phyloP scores from a whole-genome alignment of 2,113 vertebrate genomes.

The Petromus typicus region DNA sequence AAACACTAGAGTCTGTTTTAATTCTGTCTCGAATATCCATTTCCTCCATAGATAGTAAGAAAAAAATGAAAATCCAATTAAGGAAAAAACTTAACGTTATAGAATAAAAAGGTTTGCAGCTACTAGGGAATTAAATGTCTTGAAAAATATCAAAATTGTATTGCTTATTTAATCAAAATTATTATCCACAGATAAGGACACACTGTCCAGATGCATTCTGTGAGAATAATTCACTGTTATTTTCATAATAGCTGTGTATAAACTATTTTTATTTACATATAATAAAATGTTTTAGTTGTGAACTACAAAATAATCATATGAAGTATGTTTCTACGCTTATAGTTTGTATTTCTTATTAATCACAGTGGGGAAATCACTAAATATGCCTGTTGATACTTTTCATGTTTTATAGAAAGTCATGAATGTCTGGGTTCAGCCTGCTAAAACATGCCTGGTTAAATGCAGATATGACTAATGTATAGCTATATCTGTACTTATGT shows the following conservation, averaged over 20 bases:
- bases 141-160: background rate
- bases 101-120: background rate
- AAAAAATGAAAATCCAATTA: background rate
- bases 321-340: background rate
- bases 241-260: background rate
- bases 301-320: background rate
- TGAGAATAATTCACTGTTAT: background rate
- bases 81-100: background rate
- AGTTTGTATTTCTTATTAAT: background rate
- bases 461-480: background rate
- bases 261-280: background rate
- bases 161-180: slow-evolving; percentile 60
- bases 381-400: background rate
- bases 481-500: background rate
- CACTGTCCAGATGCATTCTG: slow-evolving; percentile 49
- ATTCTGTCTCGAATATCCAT: background rate
- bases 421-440: slow-evolving; percentile 20
- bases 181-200: background rate
- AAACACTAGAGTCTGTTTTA: background rate
- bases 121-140: background rate
- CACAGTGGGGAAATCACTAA: background rate
- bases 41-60: background rate
- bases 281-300: background rate
- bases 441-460: background rate
- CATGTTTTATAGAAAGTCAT: background rate